Evolutionary conservation across 64 coral and sea anemone genomes (phyloP).

Genomic region (Dendronephthya gigantea): DNA sequence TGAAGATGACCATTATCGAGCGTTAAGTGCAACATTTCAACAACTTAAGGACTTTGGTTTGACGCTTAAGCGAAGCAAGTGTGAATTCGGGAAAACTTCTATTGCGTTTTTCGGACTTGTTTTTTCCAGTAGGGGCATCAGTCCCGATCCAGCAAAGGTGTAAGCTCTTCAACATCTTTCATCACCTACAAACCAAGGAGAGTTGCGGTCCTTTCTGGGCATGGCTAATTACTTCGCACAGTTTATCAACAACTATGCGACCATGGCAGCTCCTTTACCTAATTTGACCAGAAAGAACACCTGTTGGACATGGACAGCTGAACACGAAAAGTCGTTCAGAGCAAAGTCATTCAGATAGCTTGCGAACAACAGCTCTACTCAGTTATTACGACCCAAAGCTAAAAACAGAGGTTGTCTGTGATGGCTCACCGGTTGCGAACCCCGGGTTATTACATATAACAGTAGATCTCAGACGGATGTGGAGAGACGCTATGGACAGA

Average conservation of each 20-base stretch:
- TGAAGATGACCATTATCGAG: constrained; percentile 32
- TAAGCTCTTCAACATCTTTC: constrained; percentile 12
- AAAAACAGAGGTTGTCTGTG: neutral
- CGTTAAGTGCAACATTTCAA: constrained; percentile 29
- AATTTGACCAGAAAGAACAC: neutral
- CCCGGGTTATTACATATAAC: neutral
- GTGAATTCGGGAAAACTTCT: constrained; percentile 20
- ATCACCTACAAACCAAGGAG: neutral
- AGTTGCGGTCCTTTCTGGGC: neutral
- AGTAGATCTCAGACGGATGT: neutral
- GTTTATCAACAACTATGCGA: neutral
- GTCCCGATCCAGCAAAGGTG: neutral
- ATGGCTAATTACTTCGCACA: neutral
- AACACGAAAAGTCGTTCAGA: neutral
- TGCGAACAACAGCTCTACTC: neutral
- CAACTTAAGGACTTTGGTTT: neutral
- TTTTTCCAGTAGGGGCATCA: neutral
- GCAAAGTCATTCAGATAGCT: neutral
- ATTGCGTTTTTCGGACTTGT: neutral
- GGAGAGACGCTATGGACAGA: neutral
- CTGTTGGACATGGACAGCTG: neutral
- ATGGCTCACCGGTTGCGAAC: neutral
- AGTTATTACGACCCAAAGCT: neutral
- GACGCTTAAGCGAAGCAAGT: constrained; percentile 4
- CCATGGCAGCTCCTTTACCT: neutral